phyloP scores from a whole-genome alignment of 2,113 vertebrate species.

The Hypanus sabinus region DNA sequence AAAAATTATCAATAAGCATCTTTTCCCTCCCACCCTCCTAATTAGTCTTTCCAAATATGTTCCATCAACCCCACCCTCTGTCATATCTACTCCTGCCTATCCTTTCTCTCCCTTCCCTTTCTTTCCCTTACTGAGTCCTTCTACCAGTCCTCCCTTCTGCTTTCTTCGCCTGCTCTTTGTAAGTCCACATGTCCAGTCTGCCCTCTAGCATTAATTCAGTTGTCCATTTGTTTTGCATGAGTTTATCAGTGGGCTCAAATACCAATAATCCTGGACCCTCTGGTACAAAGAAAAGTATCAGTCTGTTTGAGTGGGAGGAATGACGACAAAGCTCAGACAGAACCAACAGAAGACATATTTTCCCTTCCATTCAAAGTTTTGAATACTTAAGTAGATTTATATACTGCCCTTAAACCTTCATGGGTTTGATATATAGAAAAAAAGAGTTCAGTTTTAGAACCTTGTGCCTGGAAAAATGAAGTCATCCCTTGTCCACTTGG shows the following conservation, averaged over 20 bases:
- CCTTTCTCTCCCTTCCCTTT: too few relatives aligned
- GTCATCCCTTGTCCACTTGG: neutral
- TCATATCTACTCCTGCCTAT: too few relatives aligned
- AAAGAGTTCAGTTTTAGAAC: neutral
- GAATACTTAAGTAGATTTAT: neutral
- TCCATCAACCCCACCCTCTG: neutral
- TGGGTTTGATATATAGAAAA: neutral
- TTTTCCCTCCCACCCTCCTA: neutral
- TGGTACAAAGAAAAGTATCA: neutral
- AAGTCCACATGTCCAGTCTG: neutral
- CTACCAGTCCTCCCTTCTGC: neutral
- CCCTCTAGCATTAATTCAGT: neutral
- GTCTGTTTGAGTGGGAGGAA: neutral
- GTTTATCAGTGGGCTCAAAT: neutral
- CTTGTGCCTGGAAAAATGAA: neutral
- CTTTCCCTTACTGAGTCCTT: neutral
- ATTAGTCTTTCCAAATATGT: neutral
- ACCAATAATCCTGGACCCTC: neutral
- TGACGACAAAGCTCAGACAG: neutral
- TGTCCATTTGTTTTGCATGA: neutral
- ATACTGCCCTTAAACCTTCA: neutral
- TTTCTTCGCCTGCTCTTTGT: neutral
- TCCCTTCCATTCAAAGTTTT: neutral
- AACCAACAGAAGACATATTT: slow-evolving; percentile 3
- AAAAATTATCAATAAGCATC: neutral